A percentile compares a stretch with the other conserved stretches of the same genome.
Conservation (phyloP, 2,113 vertebrate species). For the Urocynchramus pylzowi region DNA sequence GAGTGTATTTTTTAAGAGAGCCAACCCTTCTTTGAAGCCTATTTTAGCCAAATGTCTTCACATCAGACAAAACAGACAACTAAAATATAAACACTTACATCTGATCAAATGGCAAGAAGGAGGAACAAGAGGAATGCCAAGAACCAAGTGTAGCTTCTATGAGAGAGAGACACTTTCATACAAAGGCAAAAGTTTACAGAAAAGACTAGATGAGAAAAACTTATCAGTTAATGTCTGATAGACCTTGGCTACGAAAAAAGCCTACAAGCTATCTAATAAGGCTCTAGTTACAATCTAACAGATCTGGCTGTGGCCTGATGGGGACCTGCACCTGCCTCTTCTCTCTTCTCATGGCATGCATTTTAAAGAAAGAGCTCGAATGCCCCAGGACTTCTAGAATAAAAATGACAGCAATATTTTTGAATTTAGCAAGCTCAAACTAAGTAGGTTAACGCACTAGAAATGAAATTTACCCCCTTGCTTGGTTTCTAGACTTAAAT, state of each 20-base stretch:
- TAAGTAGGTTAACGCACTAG: accelerated
- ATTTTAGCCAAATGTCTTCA: background rate
- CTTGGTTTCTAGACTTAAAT: background rate
- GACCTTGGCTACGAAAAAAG: background rate
- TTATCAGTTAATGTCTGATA: background rate
- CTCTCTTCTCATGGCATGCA: background rate
- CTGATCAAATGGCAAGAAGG: background rate
- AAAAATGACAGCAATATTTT: background rate
- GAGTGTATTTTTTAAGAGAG: background rate
- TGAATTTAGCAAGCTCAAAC: background rate
- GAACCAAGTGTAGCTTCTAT: background rate
- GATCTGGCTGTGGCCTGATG: background rate
- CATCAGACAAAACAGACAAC: background rate
- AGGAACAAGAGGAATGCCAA: background rate
- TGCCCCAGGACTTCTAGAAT: background rate
- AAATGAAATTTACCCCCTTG: background rate
- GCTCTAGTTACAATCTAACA: background rate
- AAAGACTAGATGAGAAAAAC: background rate
- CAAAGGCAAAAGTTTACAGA: background rate
- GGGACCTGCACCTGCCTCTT: accelerated
- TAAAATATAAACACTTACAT: background rate
- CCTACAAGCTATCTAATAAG: background rate
- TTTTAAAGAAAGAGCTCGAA: background rate
- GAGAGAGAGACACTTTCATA: background rate
- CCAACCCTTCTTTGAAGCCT: background rate